These are phyloP conservation scores for Bombus fervidus DNA, from an alignment of 1,140 invertebrate species.

Conservation along the genomic window DNA sequence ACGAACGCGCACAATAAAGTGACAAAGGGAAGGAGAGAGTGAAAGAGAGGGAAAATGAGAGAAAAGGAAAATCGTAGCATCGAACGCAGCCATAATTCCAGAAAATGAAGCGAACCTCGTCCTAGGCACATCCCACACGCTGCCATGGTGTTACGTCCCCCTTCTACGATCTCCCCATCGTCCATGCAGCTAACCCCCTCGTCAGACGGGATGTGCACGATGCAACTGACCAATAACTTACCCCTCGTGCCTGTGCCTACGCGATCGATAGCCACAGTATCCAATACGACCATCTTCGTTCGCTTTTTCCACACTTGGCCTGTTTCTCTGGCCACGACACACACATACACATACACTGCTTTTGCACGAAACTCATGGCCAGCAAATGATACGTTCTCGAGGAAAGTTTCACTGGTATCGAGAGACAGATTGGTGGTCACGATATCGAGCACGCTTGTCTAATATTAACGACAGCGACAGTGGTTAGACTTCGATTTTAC, in stretches of 20 bases:
- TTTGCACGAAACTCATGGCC: slow-evolving; percentile 39
- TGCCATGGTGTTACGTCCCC: slow-evolving; percentile 61
- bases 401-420: slow-evolving; percentile 30
- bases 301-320: slow-evolving; percentile 25
- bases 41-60: not conserved
- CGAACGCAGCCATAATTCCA: slow-evolving; percentile 65
- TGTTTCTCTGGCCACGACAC: not conserved
- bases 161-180: slow-evolving; percentile 58
- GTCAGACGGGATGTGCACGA: slow-evolving; percentile 64
- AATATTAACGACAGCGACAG: slow-evolving; percentile 23
- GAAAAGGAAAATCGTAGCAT: slow-evolving; percentile 32
- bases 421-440: slow-evolving; percentile 29
- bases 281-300: slow-evolving; percentile 57
- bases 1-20: not conserved
- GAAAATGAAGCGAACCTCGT: slow-evolving; percentile 64
- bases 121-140: slow-evolving; percentile 57
- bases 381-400: slow-evolving; percentile 57
- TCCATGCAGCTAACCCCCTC: slow-evolving; percentile 62
- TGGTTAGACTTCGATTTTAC: not conserved
- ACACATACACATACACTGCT: too few species aligned
- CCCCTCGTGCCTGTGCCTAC: slow-evolving; percentile 57
- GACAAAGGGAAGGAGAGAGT: too few species aligned
- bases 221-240: slow-evolving; percentile 73
- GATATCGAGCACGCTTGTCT: slow-evolving; percentile 26
- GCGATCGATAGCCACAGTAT: slow-evolving; percentile 69